Evolutionary conservation across 2,888 invertebrate genomes (phyloP), one percentile per base, ranked within the genome.

Genomic region (Pantelozetes paolii): DNA sequence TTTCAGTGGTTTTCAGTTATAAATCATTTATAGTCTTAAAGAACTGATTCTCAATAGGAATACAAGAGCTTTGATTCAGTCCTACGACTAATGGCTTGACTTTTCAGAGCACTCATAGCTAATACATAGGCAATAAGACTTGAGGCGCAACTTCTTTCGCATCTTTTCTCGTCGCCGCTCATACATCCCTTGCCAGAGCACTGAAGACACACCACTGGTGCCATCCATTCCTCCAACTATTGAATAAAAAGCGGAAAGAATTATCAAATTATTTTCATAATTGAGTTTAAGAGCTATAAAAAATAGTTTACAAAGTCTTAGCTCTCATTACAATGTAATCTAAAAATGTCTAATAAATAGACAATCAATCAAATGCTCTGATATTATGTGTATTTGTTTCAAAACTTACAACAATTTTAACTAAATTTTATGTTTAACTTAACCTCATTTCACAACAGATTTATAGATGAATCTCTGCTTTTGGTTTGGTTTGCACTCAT

Each of bases 71-170:
- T 26, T 57, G 57, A 2, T 30, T 57, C 36, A 64, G 36, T 32
- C 30, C 36, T 32, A 64, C 36, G 0, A 36, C 62, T 64, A 32
- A 32, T 64, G 20, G 20, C 20, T 30, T 40, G 30, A 9, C 28
- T 57, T n/a, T 50, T 20, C 20, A 54, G 11, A 30, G n/a, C 62
- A 64, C 18, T 64, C n/a, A 36, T 69, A 20, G 26, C 40, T 23
- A 36, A 28, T 45, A 28, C 45, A 45, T 26, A 69, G 45, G 2
- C 20, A 67, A 67, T n/a, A 42, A 15, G n/a, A 69, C 69, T 69
- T 42, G 42, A 45, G 45, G 69, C 69, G 69, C 69, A 69, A 69
- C 69, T 69, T 69, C 69, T 69, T 45, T 69, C 23, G 69, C 69
- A 69, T 69, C 69, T 45, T 26, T 69, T 45, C 67, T 69, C 69